A percentile compares a stretch with the other conserved stretches of the same genome.
Conservation (phyloP, 2,113 vertebrate genomes). For the Meles meles region DNA sequence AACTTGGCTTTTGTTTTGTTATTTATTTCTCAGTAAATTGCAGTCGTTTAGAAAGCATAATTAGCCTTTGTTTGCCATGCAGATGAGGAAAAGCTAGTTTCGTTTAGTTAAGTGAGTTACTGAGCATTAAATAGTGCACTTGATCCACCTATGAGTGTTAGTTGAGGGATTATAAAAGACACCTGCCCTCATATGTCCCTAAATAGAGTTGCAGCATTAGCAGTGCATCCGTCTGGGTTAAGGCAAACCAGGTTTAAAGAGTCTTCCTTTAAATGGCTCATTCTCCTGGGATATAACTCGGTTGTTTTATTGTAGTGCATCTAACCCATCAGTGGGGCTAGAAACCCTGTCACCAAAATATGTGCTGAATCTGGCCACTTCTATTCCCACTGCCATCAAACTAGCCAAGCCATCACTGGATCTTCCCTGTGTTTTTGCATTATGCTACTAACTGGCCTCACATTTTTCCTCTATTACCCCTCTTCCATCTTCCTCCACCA, state of each 20-base stretch:
- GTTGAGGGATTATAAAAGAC: slow-evolving; percentile 44
- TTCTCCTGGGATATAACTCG: not conserved
- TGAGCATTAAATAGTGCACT: slow-evolving; percentile 47
- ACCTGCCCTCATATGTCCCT: slow-evolving; percentile 26
- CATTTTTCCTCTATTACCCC: not conserved
- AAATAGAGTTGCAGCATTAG: slow-evolving; percentile 35
- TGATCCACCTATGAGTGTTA: not conserved
- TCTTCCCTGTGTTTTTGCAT: not conserved
- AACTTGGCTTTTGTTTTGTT: slow-evolving; percentile 37
- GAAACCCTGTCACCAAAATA: not conserved
- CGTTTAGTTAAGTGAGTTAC: slow-evolving; percentile 57
- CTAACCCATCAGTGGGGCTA: not conserved
- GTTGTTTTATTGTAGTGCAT: not conserved
- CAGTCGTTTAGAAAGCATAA: slow-evolving; percentile 19
- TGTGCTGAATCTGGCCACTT: not conserved
- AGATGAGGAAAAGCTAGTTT: slow-evolving; percentile 15
- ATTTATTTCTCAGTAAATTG: slow-evolving; percentile 42
- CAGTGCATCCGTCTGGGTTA: slow-evolving; percentile 41
- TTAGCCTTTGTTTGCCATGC: slow-evolving; percentile 46
- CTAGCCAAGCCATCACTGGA: not conserved
- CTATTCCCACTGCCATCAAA: not conserved
- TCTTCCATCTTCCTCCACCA: not conserved
- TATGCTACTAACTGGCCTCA: not conserved
- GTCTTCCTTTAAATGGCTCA: slow-evolving; percentile 8
- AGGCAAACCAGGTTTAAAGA: slow-evolving; percentile 27